A percentile compares a stretch with the other conserved stretches of the same genome.
phyloP scores from a whole-genome alignment of 2,797 vertebrate species.

The Anableps anableps region DNA sequence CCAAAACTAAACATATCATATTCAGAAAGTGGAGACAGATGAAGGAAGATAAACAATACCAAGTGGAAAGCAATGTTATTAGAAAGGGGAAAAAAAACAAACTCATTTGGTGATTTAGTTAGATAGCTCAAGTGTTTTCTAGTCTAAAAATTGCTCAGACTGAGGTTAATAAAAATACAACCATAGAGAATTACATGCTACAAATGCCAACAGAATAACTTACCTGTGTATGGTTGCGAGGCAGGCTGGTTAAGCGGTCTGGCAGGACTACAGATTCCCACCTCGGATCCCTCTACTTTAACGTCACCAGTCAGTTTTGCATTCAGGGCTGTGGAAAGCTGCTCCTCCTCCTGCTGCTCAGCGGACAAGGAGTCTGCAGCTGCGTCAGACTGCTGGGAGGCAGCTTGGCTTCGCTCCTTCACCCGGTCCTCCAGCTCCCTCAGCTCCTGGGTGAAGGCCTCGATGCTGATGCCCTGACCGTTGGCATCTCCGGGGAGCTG shows the following conservation, averaged over 20 bases:
- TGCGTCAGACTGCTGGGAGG: constrained; percentile 51
- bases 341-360: constrained; percentile 76
- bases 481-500: constrained; percentile 73
- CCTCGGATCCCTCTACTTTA: constrained; percentile 63
- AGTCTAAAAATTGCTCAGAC: not conserved
- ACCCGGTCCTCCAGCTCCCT: constrained; percentile 85
- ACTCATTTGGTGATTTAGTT: too few species aligned
- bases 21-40: not conserved
- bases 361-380: constrained; percentile 42
- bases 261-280: constrained; percentile 83
- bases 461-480: constrained; percentile 84
- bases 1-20: not conserved
- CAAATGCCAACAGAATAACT: constrained; percentile 11
- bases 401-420: constrained; percentile 61
- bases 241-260: constrained; percentile 81
- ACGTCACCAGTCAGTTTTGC: constrained; percentile 33
- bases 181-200: not conserved
- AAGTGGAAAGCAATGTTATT: not conserved
- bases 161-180: not conserved
- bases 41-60: not conserved
- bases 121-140: not conserved
- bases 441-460: constrained; percentile 90
- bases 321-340: constrained; percentile 65
- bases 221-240: constrained; percentile 93
- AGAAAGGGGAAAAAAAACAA: not conserved